These are phyloP conservation scores for Zosterops hypoxanthus DNA, from an alignment of 2,113 vertebrate genomes.

Conservation along the genomic window DNA sequence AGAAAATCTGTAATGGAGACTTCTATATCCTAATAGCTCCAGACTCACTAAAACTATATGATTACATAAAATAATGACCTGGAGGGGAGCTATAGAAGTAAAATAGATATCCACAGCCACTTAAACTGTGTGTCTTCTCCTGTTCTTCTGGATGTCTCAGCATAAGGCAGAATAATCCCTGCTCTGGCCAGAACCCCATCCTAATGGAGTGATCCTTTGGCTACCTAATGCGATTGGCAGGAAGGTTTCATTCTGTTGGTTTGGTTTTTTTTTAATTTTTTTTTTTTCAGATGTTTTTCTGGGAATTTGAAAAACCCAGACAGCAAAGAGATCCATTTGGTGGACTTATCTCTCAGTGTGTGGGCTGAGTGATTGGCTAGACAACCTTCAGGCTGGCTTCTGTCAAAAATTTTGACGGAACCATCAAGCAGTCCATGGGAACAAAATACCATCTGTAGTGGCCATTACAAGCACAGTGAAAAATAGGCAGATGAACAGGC, in stretches of 20 bases:
- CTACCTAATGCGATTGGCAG: not conserved
- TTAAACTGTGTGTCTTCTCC: not conserved
- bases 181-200: not conserved
- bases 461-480: not conserved
- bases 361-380: not conserved
- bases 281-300: not conserved
- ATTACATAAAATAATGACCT: not conserved
- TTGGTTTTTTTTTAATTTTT: not conserved
- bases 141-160: not conserved
- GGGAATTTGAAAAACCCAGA: not conserved
- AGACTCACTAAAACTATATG: not conserved
- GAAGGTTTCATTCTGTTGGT: not conserved
- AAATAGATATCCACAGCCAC: not conserved
- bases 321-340: not conserved
- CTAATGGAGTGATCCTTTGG: not conserved
- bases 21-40: not conserved
- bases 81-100: not conserved
- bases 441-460: not conserved
- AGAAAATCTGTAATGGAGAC: not conserved
- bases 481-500: not conserved
- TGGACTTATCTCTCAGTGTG: not conserved
- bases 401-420: not conserved
- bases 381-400: slow-evolving; percentile 5
- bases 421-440: not conserved
- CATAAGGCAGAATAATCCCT: not conserved